Percentiles rank a stretch among this genome's conserved stretches.
Evolutionary conservation across 35 echinoderm and acorn worm genomes (phyloP).

Genomic region (Hemicentrotus pulcherrimus): DNA sequence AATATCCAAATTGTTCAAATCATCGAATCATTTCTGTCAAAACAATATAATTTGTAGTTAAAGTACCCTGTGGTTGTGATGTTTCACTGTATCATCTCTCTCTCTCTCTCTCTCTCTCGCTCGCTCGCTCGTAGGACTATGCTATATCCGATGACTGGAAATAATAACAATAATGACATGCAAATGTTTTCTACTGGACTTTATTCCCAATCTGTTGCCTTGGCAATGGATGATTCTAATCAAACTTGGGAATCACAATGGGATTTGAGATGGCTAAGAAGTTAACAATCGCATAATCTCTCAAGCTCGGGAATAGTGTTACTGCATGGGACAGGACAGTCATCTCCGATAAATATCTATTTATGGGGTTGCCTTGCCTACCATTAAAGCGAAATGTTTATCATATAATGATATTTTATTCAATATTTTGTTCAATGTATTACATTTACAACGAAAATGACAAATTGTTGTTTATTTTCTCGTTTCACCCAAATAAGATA

Average conservation of each 20-base stretch:
- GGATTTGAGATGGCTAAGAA: neutral
- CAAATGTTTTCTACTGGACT: neutral
- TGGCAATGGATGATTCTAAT: neutral
- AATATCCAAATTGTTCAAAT: too few relatives aligned
- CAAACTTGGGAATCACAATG: neutral
- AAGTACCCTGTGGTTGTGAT: too few relatives aligned
- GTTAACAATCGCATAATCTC: neutral
- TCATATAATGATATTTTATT: neutral
- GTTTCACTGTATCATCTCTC: too few relatives aligned
- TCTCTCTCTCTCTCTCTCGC: too few relatives aligned
- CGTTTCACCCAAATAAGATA: too few relatives aligned
- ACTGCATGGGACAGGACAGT: neutral
- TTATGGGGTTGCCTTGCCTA: neutral
- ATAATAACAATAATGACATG: neutral
- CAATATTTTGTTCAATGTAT: neutral
- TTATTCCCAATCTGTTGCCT: neutral
- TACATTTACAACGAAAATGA: neutral
- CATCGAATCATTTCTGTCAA: too few relatives aligned
- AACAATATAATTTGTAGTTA: too few relatives aligned
- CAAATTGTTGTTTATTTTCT: neutral
- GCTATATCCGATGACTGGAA: neutral
- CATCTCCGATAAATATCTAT: neutral
- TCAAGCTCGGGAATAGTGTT: neutral
- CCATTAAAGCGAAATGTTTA: neutral
- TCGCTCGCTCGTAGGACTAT: too few relatives aligned